Evolutionary conservation across 2,797 vertebrate species (phyloP).

Genomic region (Bryconaethiops microstoma): DNA sequence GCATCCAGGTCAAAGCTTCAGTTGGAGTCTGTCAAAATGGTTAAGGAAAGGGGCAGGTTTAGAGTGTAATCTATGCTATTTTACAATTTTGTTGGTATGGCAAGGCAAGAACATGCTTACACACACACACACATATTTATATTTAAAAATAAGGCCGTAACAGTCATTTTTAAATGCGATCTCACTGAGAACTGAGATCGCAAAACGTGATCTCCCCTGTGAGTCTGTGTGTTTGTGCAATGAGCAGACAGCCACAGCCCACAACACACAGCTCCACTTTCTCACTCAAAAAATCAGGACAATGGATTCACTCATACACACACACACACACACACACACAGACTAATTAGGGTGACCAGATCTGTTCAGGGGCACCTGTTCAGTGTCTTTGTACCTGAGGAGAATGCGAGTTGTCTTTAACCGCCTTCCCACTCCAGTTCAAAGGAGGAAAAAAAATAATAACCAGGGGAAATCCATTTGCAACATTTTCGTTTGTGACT

Average conservation of each 20-base stretch:
- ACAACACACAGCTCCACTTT: too few relatives aligned
- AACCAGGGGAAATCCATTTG: conserved; percentile 34
- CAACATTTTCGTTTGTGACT: conserved; percentile 27
- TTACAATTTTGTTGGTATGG: too few relatives aligned
- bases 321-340: too few relatives aligned
- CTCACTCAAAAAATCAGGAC: too few relatives aligned
- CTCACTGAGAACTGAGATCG: conserved; percentile 13
- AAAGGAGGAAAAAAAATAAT: conserved; percentile 36
- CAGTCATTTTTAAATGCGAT: background rate
- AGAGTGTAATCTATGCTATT: too few relatives aligned
- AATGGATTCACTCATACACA: too few relatives aligned
- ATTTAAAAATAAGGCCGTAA: background rate
- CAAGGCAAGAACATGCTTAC: background rate
- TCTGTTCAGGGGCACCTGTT: too few relatives aligned
- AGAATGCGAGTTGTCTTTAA: conserved; percentile 22
- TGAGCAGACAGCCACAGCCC: background rate
- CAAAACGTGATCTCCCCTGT: conserved; percentile 8
- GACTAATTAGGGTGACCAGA: too few relatives aligned
- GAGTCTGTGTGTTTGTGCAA: background rate
- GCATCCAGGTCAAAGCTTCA: too few relatives aligned
- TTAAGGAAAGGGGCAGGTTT: too few relatives aligned
- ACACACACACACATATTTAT: background rate
- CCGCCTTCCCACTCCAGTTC: conserved; percentile 30
- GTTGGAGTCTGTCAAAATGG: too few relatives aligned
- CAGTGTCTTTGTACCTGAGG: conserved; percentile 18